These are phyloP conservation scores for Stenchaetothrips biformis DNA, from an alignment of 2,888 invertebrate genomes.

Conservation along the genomic window DNA sequence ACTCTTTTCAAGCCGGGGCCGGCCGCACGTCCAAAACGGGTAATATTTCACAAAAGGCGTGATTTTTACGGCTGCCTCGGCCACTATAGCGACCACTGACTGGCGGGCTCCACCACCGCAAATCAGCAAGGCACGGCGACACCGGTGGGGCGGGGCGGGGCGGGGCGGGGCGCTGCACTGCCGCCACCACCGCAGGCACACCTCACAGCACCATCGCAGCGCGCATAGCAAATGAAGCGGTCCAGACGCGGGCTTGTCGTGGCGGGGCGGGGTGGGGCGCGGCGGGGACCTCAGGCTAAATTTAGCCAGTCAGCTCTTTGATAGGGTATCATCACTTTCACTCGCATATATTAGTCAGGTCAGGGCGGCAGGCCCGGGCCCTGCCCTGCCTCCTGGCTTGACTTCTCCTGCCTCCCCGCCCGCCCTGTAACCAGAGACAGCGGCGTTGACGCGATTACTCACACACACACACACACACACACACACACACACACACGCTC, in stretches of 20 bases:
- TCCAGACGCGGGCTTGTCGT: not conserved
- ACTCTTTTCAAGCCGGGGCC: no score
- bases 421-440: not conserved
- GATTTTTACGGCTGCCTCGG: no score
- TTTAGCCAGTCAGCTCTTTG: slow-evolving; percentile 9
- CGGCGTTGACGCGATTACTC: no score
- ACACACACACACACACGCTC: no score
- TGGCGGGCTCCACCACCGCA: not conserved
- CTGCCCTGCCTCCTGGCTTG: not conserved
- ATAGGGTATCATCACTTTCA: not conserved
- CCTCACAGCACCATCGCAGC: no score
- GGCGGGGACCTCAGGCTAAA: not conserved
- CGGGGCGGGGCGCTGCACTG: no score
- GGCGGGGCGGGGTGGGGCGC: not conserved
- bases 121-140: not conserved
- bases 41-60: no score
- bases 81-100: no score
- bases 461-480: no score
- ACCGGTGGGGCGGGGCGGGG: not conserved
- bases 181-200: not conserved
- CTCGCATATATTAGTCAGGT: not conserved
- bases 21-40: no score
- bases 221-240: not conserved
- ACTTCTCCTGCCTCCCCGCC: not conserved
- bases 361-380: not conserved